Base-by-base conservation (phyloP, 2,797 vertebrate genomes). In the Sternotherus odoratus region DNA sequence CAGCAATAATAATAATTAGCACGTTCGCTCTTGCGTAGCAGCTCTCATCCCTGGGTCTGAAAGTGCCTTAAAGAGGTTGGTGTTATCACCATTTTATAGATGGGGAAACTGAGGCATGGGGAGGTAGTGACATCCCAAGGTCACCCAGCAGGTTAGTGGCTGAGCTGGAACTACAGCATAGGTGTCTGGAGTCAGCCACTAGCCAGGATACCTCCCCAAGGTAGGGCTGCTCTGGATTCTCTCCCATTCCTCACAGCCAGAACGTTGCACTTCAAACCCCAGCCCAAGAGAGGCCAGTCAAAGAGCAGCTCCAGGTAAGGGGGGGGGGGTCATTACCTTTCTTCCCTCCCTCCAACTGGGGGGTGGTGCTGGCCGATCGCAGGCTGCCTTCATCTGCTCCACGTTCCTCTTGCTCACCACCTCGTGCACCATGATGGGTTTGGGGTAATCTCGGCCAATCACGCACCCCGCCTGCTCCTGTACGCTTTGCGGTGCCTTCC, bases 391-490 rank as follows among this genome's bases (percentile, higher is more conserved):
- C 98, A 98, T 98, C 91, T 97, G 97, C 95, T 97, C 98, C 56
- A 98, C 92, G 88, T 98, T 99, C 89, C 94, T 97, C 86, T 98
- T 98, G 79, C 97, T 96, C 8, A 97, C 94, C 1, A 92, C 95
- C n/a, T 98, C 56, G 1, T 98, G 98, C 36, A 96, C 89, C 49
- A 98, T 96, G 2, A 98, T 97, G 7, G 98, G 98, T 57, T 6
- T 84, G 1, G 98, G 98, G 82, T 98, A 98, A 94, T 99, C 98
- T 93, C 96, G 97, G 87, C 98, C 98, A 91, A 98, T 97, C 92
- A 98, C 96, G 87, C 98, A 98, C 60, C 98, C 98, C 78, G 98
- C 98, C 78, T 90, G 96, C 95, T 98, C 96, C 95, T 98, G 98
- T 83, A 98, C 3, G 3, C 98, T 97, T 23, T 6, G 85, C 1